phyloP scores from a whole-genome alignment of 2,113 vertebrate genomes.

The Thryonomys swinderianus region DNA sequence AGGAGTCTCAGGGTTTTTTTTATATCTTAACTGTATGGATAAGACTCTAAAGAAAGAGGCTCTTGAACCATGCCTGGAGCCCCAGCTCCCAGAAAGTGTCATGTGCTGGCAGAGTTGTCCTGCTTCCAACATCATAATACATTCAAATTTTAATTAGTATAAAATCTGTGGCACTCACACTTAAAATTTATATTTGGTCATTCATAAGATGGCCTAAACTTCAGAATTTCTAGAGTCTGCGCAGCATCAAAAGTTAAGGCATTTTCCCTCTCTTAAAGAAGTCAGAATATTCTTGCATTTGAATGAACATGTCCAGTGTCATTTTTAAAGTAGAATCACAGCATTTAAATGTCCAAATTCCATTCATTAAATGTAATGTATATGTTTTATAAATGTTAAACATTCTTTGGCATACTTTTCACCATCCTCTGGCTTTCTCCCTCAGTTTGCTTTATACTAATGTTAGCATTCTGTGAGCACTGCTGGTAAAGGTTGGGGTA shows the following conservation, averaged over 20 bases:
- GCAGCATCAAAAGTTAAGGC: slow-evolving; percentile 43
- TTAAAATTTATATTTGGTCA: slow-evolving; percentile 50
- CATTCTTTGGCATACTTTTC: not conserved
- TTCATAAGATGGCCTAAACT: slow-evolving; percentile 13
- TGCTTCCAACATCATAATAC: not conserved
- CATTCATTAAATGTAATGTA: not conserved
- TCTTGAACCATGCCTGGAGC: slow-evolving; percentile 21
- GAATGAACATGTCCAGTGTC: not conserved
- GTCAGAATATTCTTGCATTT: not conserved
- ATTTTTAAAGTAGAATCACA: slow-evolving; percentile 1
- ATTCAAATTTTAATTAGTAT: slow-evolving; percentile 26
- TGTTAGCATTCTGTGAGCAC: slow-evolving; percentile 42
- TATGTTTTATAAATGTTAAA: slow-evolving; percentile 13
- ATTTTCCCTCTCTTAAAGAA: not conserved
- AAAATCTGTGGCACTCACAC: not conserved
- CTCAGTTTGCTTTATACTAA: slow-evolving; percentile 34
- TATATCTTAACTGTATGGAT: not conserved
- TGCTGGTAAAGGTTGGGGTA: slow-evolving; percentile 22
- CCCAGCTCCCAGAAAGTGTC: not conserved
- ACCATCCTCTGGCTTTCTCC: not conserved
- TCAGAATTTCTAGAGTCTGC: not conserved
- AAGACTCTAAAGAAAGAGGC: not conserved
- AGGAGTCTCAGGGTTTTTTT: not conserved
- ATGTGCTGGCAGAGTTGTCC: not conserved
- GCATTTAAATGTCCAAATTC: too few species aligned